These are phyloP conservation scores for Phycodurus eques DNA, from an alignment of 2,113 vertebrate genomes.

Conservation along the genomic window DNA sequence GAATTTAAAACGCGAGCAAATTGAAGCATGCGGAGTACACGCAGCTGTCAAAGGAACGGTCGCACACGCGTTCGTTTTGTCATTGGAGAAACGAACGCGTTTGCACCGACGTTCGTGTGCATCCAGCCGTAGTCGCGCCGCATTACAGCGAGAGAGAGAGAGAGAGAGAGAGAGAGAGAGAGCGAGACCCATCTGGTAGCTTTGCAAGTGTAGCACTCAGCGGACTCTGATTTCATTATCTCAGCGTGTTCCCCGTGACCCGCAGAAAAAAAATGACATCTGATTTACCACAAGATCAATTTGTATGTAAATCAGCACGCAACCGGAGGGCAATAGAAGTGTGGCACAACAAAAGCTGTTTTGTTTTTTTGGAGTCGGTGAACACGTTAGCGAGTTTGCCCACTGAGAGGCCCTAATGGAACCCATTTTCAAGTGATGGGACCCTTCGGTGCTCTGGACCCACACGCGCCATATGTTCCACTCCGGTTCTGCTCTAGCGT, in stretches of 20 bases:
- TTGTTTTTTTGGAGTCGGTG: conserved; percentile 30
- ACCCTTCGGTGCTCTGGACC: conserved; percentile 54
- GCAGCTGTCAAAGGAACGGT: conserved; percentile 61
- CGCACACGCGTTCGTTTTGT: conserved; percentile 54
- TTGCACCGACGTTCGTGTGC: conserved; percentile 26
- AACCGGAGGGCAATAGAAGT: conserved; percentile 65
- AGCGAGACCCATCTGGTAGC: conserved; percentile 69
- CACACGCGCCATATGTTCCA: conserved; percentile 16
- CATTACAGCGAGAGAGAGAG: conserved; percentile 48
- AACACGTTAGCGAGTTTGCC: conserved; percentile 57
- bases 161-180: conserved; percentile 12
- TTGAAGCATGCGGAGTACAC: conserved; percentile 37
- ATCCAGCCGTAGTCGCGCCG: conserved; percentile 30
- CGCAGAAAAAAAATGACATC: conserved; percentile 78
- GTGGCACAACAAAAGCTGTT: conserved; percentile 70
- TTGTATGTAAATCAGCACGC: conserved; percentile 80
- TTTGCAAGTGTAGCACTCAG: conserved; percentile 68
- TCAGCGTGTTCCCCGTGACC: conserved; percentile 74
- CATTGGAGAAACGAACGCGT: conserved; percentile 65
- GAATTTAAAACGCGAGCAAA: conserved; percentile 26
- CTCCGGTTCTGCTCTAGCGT: conserved; percentile 20
- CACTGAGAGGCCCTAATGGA: conserved; percentile 68
- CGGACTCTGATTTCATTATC: conserved; percentile 78
- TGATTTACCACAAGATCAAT: conserved; percentile 82
- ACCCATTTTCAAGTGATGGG: conserved; percentile 73